A percentile compares a stretch with the other conserved stretches of the same genome.
These are phyloP conservation scores for Drosophila kanekoi DNA, from an alignment of 2,888 invertebrate species.

Conservation along the genomic window DNA sequence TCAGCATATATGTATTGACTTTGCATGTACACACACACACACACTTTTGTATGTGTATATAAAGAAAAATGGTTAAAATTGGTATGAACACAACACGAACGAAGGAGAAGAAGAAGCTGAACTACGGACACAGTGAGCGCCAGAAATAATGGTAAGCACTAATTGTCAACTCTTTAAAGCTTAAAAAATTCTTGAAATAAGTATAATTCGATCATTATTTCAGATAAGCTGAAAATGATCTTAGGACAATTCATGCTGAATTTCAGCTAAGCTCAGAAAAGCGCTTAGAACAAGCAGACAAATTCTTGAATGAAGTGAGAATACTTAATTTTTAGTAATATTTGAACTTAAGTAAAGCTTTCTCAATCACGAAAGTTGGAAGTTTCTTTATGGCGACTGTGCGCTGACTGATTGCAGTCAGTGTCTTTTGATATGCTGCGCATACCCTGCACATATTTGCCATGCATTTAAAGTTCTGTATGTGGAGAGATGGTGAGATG, in stretches of 20 bases:
- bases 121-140: conserved; percentile 23
- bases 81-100: conserved; percentile 24
- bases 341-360: no score
- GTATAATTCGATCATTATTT: no score
- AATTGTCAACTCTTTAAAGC: no score
- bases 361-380: no score
- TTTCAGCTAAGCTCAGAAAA: no score
- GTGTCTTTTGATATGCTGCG: conserved; percentile 28
- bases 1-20: conserved; percentile 6
- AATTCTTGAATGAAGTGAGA: no score
- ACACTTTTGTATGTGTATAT: conserved; percentile 7
- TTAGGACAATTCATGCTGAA: no score
- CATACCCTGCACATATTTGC: conserved; percentile 37
- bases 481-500: background rate
- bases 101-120: background rate
- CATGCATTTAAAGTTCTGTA: conserved; percentile 63
- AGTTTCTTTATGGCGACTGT: background rate
- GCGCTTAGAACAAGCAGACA: no score
- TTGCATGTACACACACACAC: conserved; percentile 25
- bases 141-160: background rate
- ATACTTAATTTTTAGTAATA: no score
- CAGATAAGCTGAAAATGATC: no score
- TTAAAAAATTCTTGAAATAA: no score
- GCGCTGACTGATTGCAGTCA: conserved; percentile 12
- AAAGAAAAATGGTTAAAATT: conserved; percentile 31